A percentile compares a stretch with the other conserved stretches of the same genome.
phyloP scores from a whole-genome alignment of 2,797 vertebrate species.

The Pithecia hirsuta region DNA sequence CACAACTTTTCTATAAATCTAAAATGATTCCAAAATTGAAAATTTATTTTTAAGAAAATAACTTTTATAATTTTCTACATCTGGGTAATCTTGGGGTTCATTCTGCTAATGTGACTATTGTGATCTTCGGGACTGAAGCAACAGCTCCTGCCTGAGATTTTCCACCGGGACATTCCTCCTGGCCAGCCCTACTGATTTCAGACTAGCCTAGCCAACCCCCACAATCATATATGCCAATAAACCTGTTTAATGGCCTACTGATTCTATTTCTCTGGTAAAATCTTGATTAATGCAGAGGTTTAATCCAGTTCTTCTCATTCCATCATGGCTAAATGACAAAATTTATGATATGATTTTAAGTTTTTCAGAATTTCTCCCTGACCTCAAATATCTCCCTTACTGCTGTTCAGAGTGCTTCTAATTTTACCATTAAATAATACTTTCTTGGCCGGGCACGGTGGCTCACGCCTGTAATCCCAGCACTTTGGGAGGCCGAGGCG shows the following conservation, averaged over 20 bases:
- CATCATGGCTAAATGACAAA: neutral
- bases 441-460: no score
- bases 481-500: no score
- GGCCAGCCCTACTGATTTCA: neutral
- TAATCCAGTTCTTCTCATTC: neutral
- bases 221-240: neutral
- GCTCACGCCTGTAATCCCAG: no score
- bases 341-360: neutral
- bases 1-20: no score
- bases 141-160: neutral
- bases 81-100: neutral
- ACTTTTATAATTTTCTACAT: neutral
- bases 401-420: neutral
- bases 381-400: neutral
- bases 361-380: neutral
- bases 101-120: neutral
- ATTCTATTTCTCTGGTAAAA: neutral
- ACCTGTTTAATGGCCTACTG: neutral
- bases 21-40: no score
- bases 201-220: neutral
- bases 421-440: neutral
- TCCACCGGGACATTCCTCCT: neutral
- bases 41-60: neutral
- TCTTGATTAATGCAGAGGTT: neutral
- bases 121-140: neutral